These are phyloP conservation scores for Dasypus novemcinctus DNA, from an alignment of 2,113 vertebrate species.

Conservation along the genomic window DNA sequence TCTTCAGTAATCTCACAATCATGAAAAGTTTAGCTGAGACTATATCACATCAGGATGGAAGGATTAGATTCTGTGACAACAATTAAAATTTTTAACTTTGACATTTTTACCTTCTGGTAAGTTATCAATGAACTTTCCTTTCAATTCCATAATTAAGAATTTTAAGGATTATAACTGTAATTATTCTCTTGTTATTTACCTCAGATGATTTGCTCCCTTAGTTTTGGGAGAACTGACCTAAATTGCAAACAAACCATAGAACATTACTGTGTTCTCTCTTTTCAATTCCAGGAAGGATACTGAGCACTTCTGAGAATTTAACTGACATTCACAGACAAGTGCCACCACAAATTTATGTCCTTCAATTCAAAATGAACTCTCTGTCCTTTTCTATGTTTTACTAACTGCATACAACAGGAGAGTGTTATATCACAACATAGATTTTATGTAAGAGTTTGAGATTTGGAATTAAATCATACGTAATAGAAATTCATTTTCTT, in stretches of 20 bases:
- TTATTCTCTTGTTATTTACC: fast-evolving
- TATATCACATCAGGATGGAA: no score
- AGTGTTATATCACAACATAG: not conserved
- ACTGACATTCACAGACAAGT: not conserved
- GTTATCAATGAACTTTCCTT: not conserved
- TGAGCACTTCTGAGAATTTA: not conserved
- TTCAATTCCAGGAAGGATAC: not conserved
- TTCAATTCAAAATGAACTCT: not conserved
- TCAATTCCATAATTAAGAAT: not conserved
- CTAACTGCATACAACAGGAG: not conserved
- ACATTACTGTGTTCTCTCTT: no score
- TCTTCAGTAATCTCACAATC: not conserved
- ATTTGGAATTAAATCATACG: not conserved
- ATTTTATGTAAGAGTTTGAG: not conserved
- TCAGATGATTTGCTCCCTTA: not conserved
- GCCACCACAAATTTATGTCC: not conserved
- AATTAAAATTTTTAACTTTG: not conserved
- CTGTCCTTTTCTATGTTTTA: not conserved
- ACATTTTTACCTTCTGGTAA: not conserved
- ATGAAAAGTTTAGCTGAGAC: fast-evolving
- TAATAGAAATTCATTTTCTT: not conserved
- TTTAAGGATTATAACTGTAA: not conserved
- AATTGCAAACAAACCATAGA: not conserved
- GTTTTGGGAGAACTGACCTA: not conserved
- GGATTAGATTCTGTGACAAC: no score